Percentiles rank a stretch among this genome's conserved stretches.
Evolutionary conservation across 64 coral and sea anemone species (phyloP).

Genomic region (Pocillopora verrucosa): DNA sequence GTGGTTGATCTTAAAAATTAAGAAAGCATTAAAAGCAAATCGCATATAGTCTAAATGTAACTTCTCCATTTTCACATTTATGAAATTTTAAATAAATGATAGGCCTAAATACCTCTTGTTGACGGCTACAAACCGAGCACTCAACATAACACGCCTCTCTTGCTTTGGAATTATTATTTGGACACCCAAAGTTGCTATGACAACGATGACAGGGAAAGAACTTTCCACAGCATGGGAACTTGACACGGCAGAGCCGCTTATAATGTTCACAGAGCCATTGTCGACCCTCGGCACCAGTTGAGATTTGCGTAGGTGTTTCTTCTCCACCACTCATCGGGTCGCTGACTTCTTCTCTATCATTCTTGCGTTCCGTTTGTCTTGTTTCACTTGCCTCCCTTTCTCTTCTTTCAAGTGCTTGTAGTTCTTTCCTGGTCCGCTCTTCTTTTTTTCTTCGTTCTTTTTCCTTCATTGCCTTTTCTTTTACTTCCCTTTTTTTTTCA

Average conservation of each 20-base stretch:
- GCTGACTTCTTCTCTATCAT: not conserved
- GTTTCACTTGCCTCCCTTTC: constrained; percentile 3
- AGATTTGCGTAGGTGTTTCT: not conserved
- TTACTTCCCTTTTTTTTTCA: constrained; percentile 11
- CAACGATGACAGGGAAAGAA: constrained; percentile 80
- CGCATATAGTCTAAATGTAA: not conserved
- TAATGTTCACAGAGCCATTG: constrained; percentile 54
- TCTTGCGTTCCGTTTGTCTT: not conserved
- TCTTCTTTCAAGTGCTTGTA: not conserved
- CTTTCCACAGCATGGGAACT: constrained; percentile 56
- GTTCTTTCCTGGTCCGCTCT: not conserved
- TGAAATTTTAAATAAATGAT: not conserved
- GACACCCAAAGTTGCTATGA: constrained; percentile 48
- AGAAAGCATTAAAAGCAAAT: too few relatives aligned
- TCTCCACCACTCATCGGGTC: not conserved
- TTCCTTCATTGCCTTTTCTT: not conserved
- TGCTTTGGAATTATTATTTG: constrained; percentile 9
- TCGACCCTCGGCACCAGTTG: not conserved
- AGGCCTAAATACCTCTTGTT: constrained; percentile 32
- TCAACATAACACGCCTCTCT: constrained; percentile 6
- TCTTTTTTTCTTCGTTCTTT: constrained; percentile 17
- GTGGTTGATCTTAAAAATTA: not conserved
- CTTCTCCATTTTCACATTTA: not conserved
- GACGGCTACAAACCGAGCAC: constrained; percentile 21
- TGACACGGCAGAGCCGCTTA: constrained; percentile 39